Percentiles rank a stretch among this genome's conserved stretches.
Evolutionary conservation across 2,113 vertebrate species (phyloP).

Genomic region (Suncus etruscus): DNA sequence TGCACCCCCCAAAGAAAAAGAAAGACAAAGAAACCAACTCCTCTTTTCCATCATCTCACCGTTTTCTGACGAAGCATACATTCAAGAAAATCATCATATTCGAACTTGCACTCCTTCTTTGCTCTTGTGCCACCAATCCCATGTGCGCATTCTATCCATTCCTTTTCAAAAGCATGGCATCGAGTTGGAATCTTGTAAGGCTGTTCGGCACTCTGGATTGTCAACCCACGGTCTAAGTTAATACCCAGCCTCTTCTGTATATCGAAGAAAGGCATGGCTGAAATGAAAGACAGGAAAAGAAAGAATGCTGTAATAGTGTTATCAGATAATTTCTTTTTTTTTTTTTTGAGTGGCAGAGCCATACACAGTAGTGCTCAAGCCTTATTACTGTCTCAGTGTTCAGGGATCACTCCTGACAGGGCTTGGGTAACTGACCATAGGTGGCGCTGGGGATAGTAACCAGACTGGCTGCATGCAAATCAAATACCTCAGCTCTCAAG

Average conservation of each 20-base stretch:
- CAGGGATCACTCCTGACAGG: too few relatives aligned
- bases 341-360: too few relatives aligned
- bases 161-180: slow-evolving; percentile 96
- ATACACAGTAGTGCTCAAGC: too few relatives aligned
- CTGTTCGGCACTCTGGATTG: slow-evolving; percentile 89
- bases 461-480: too few relatives aligned
- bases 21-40: slow-evolving; percentile 22
- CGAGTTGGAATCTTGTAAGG: slow-evolving; percentile 80
- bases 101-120: slow-evolving; percentile 91
- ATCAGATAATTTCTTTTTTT: too few relatives aligned
- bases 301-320: background rate
- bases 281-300: slow-evolving; percentile 43
- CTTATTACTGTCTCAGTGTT: too few relatives aligned
- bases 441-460: too few relatives aligned
- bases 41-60: slow-evolving; percentile 80
- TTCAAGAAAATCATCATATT: slow-evolving; percentile 94
- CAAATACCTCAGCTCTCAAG: too few relatives aligned
- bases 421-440: too few relatives aligned
- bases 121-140: slow-evolving; percentile 93
- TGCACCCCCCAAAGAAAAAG: slow-evolving; percentile 12
- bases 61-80: slow-evolving; percentile 92
- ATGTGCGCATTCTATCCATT: slow-evolving; percentile 94
- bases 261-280: slow-evolving; percentile 93
- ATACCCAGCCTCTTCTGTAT: slow-evolving; percentile 91
- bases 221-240: slow-evolving; percentile 89